phyloP scores from a whole-genome alignment of 2,113 vertebrate genomes.

The Seriola aureovittata region DNA sequence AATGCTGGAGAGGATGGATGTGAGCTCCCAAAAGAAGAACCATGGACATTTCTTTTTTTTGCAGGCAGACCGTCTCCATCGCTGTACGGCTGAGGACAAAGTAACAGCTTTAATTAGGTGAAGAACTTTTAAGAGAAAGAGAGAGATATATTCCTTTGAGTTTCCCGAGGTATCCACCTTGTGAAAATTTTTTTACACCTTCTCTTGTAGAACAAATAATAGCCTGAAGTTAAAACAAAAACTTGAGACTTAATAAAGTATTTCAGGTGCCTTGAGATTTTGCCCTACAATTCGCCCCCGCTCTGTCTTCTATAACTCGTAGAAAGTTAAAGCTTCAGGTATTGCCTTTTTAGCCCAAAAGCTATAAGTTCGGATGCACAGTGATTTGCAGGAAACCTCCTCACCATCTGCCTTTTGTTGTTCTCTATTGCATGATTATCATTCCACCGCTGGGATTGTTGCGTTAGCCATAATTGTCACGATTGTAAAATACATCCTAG shows the following conservation, averaged over 20 bases:
- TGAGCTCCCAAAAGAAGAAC: slow-evolving; percentile 9
- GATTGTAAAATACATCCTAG: background rate
- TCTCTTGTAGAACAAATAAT: slow-evolving; percentile 18
- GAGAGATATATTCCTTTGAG: background rate
- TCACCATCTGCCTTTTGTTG: background rate
- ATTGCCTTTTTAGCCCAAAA: background rate
- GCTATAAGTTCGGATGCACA: background rate
- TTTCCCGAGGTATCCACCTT: background rate
- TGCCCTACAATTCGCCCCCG: background rate
- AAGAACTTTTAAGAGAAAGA: background rate
- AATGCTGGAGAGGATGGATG: slow-evolving; percentile 28
- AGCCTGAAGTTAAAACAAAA: slow-evolving; percentile 15
- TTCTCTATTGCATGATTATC: slow-evolving; percentile 7
- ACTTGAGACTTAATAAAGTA: background rate
- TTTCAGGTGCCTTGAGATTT: background rate
- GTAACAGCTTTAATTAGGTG: slow-evolving; percentile 48
- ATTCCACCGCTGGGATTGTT: slow-evolving; percentile 2
- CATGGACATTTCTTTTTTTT: background rate
- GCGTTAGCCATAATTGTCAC: background rate
- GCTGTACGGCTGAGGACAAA: background rate
- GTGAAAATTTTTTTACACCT: slow-evolving; percentile 26
- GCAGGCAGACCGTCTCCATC: slow-evolving; percentile 6
- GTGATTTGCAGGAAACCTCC: slow-evolving; percentile 21
- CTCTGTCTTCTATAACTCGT: background rate
- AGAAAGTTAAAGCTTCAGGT: slow-evolving; percentile 2